Percentiles rank a stretch among this genome's conserved stretches.
Conservation (phyloP, 1,140 invertebrate genomes). For the Cephus cinctus region DNA sequence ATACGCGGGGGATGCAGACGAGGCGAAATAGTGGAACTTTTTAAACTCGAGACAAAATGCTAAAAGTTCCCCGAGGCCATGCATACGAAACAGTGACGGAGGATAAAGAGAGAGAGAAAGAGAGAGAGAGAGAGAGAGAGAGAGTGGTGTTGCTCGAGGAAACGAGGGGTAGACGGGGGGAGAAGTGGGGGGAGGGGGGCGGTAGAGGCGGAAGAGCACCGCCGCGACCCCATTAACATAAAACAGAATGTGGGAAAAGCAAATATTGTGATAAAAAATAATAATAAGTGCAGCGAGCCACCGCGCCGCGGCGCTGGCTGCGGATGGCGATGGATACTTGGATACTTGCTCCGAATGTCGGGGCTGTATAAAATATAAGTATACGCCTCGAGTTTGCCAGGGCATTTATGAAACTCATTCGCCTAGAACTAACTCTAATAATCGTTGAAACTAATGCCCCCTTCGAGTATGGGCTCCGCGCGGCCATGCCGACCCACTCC, state of each 20-base stretch:
- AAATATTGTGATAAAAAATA: conserved; percentile 57
- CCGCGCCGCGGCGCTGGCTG: conserved; percentile 20
- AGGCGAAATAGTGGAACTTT: conserved; percentile 40
- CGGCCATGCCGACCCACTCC: too few relatives aligned
- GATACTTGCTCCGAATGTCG: conserved; percentile 7
- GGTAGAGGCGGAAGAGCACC: conserved; percentile 13
- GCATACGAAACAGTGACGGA: conserved; percentile 36
- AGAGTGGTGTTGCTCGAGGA: too few relatives aligned
- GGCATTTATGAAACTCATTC: conserved; percentile 53
- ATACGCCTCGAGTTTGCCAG: conserved; percentile 35
- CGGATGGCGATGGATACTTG: conserved; percentile 33
- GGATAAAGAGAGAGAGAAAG: conserved; percentile 24
- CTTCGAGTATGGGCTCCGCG: conserved; percentile 2
- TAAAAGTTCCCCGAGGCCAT: conserved; percentile 50
- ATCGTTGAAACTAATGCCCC: conserved; percentile 54
- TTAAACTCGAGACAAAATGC: conserved; percentile 51
- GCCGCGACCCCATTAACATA: conserved; percentile 49
- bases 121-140: too few relatives aligned
- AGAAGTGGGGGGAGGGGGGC: conserved; percentile 1
- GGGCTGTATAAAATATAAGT: conserved; percentile 30
- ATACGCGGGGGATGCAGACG: too few relatives aligned
- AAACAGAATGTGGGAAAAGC: conserved; percentile 52
- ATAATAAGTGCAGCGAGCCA: conserved; percentile 30
- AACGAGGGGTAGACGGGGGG: conserved; percentile 10
- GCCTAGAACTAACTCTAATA: conserved; percentile 55